Base-by-base conservation (phyloP, 1,140 invertebrate genomes). In the Drosophila arawakana region DNA sequence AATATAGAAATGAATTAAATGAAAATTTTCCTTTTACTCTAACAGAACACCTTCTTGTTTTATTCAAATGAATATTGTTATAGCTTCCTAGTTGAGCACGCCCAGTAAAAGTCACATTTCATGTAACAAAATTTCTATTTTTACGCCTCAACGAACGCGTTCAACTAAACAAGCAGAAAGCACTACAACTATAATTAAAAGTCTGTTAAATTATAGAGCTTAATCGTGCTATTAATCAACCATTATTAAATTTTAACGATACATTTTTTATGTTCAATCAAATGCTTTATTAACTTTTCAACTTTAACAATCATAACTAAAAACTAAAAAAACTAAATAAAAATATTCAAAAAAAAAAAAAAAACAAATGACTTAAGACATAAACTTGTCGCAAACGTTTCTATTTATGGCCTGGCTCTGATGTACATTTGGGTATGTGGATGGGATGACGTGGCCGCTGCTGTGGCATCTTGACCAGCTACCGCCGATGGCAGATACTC, bases 401-500 rank as follows among this genome's bases (percentile, higher is more conserved):
- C 0, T 10, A 9, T n/a, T 52, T 85, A 91, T n/a, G 90, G 55
- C 50, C 90, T 77, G 47, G 73, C 50, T 59, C 90, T 71, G 3
- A 84, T 52, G 41, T 84, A 90, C 10, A 81, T 18, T 7, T 86
- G 83, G 0, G 66, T 39, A 25, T 78, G 72, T 0, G 72, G 55
- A 71, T 71, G 72, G 9, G 66, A 44, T 6, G 60, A 8, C 13
- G 73, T 35, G 5, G 67, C 61, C 30, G 61, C 58, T 2, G 25
- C 15, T 7, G 73, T 1, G 2, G 13, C 46, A 47, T 80, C 83
- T 21, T 84, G 76, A 1, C 69, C 62, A n/a, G 54, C 50, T 0
- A 59, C 58, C 11, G 65, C 44, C 1, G 73, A 61, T 0, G 91
- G 91, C 57, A 92, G 43, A 62, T 92, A 92, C 50, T 92, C 91